Evolutionary conservation across 2,888 invertebrate genomes (phyloP).

Genomic region (Pycnomerus fuliginosus): DNA sequence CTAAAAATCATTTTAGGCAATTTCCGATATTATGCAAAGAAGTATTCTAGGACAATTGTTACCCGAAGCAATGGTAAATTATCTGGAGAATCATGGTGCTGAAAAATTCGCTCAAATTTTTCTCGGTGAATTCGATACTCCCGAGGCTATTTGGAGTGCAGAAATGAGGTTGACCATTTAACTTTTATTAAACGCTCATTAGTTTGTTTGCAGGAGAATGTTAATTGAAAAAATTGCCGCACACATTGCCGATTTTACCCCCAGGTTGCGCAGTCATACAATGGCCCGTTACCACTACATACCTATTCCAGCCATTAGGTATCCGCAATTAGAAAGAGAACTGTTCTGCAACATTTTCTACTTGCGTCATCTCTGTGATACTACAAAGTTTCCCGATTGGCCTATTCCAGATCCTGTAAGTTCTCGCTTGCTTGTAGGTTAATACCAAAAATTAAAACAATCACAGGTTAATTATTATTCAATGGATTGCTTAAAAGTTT

Average conservation of each 20-base stretch:
- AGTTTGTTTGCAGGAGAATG: slow-evolving; percentile 64
- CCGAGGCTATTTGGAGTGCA: slow-evolving; percentile 98
- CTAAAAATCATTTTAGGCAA: slow-evolving; percentile 34
- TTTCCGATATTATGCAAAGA: slow-evolving; percentile 83
- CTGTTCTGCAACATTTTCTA: slow-evolving; percentile 99
- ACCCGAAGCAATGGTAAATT: slow-evolving; percentile 99
- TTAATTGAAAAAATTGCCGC: slow-evolving; percentile 96
- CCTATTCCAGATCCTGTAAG: slow-evolving; percentile 92
- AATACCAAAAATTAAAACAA: slow-evolving; percentile 6
- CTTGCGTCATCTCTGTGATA: slow-evolving; percentile 92
- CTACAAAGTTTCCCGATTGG: slow-evolving; percentile 90
- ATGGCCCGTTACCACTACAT: slow-evolving; percentile 94
- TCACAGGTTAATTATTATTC: too few species aligned
- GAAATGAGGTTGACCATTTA: slow-evolving; percentile 79
- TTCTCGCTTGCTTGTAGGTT: slow-evolving; percentile 20
- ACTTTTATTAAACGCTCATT: slow-evolving; percentile 2
- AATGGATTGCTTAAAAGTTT: slow-evolving; percentile 1
- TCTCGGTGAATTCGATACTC: slow-evolving; percentile 98
- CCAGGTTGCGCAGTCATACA: slow-evolving; percentile 89
- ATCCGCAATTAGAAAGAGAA: slow-evolving; percentile 93
- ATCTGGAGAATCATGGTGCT: slow-evolving; percentile 96
- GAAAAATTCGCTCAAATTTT: slow-evolving; percentile 98
- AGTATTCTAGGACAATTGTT: slow-evolving; percentile 91
- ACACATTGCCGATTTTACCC: slow-evolving; percentile 97
- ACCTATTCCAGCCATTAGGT: slow-evolving; percentile 89